Base-by-base conservation (phyloP, 2,113 vertebrate genomes). In the Proteles cristata region DNA sequence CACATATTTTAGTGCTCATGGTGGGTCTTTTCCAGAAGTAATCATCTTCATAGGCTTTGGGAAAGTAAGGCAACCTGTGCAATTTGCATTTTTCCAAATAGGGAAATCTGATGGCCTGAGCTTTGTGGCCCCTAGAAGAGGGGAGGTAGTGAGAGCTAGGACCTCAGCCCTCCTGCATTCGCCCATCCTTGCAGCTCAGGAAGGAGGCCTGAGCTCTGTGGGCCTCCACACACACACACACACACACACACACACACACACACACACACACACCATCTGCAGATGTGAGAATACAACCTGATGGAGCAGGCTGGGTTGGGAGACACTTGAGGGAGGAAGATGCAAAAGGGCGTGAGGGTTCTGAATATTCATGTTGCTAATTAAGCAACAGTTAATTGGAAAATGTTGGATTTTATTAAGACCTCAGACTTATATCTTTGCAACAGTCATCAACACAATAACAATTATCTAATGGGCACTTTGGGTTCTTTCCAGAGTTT, bases 371-470 rank as follows among this genome's bases (percentile, higher is more conserved):
- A 96, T 94, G 94, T 89, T 28, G 65, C 82, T 96, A 97, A 98
- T 98, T 97, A 97, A 97, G 94, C 97, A 96, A 96, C 58, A 87
- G 97, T 96, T 98, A 98, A 98, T 98, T 97, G 88, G 97, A 96
- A 97, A 98, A 95, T 81, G 92, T 58, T 98, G 82, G 93, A 97
- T 97, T 97, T 96, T 97, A 98, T 97, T 96, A 95, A 97, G 96
- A 98, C 85, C 81, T 97, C 90, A 96, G 96, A 97, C 96, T 95
- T 97, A 92, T 68, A 97, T 82, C 58, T 19, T 69, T 97, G 82
- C 79, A 98, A 94, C 88, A 96, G 92, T 68, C 84, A 94, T 81
- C 66, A 39, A 93, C 90, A 86, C 95, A 93, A 96, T 97, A 96
- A 92, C 93, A 97, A 94, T 97, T 92, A 97, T 97, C 96, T 98